Evolutionary conservation across 2,888 invertebrate species (phyloP).

Genomic region (Villa cingulata): DNA sequence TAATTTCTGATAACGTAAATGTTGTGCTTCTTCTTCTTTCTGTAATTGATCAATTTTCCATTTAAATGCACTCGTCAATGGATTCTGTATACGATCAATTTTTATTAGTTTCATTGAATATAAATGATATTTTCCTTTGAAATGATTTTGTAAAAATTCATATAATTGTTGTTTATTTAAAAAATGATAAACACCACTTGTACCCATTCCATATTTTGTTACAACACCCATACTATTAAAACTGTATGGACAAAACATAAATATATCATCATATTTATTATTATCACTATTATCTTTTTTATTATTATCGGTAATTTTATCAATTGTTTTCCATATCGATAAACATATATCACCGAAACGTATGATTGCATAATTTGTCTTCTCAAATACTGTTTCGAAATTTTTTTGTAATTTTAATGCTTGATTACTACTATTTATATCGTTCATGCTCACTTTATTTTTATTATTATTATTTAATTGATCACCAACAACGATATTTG

Average conservation of each 20-base stretch:
- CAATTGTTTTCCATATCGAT: constrained; percentile 16
- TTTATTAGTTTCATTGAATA: constrained; percentile 2
- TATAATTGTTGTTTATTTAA: background rate
- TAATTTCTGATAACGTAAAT: no score
- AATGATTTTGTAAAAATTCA: background rate
- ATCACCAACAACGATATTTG: no score
- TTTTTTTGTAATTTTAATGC: constrained; percentile 1
- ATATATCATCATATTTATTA: background rate
- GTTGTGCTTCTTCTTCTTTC: no score
- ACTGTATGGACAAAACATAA: constrained; percentile 12
- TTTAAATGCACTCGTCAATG: background rate
- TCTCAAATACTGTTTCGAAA: constrained; percentile 8
- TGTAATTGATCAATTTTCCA: no score
- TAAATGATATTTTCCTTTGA: background rate
- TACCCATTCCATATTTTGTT: constrained; percentile 1
- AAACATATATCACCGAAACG: constrained; percentile 10
- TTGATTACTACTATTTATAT: no score
- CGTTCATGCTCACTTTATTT: no score
- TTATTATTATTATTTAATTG: no score
- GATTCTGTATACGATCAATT: background rate
- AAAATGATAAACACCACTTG: constrained; percentile 4
- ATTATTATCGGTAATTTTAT: background rate
- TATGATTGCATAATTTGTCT: constrained; percentile 13
- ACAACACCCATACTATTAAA: constrained; percentile 7
- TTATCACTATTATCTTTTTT: background rate